Base-by-base conservation (phyloP, 2,113 vertebrate genomes). In the Heteronetta atricapilla region DNA sequence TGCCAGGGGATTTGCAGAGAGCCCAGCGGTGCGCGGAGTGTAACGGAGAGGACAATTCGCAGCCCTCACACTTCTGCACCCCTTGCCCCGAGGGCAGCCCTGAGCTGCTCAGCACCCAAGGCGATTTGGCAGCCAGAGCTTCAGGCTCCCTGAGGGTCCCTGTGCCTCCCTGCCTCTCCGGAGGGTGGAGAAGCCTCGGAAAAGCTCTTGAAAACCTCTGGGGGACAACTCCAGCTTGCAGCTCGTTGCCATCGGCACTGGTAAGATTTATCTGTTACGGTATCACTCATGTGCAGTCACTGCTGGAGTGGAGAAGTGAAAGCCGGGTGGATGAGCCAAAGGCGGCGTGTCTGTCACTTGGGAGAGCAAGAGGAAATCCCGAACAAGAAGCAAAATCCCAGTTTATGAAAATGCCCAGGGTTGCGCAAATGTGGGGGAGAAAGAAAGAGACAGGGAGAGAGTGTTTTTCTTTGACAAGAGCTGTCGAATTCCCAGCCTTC, bases 161-260 rank as follows among this genome's bases (percentile, higher is more conserved):
- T 48, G 72, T 7, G 0, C 50, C 56, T 68, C n/a, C 59, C 29
- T 28, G 52, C 44, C 36, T 46, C 38, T 23, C 68, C 68, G 48
- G 46, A 75, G 62, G n/a, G 23, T 13, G 42, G 48, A 34, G 70
- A 93, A 85, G 9, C 56, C 31, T 69, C 5, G 22, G 64, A 69
- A 81, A 83, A 86, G 33, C 78, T 2, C 29, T 29, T 10, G 73
- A 72, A 50, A 86, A 60, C 2, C 21, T 11, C 56, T 19, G 72
- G 52, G n/a, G 2, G 29, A 21, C 26, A 56, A 26, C 7, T 38
- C 18, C 64, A 53, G 16, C 26, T n/a, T 40, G 6, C 3, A 77
- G 26, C 55, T 67, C 66, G 3, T 25, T 8, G 40, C n/a, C 28
- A 3, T 26, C 0, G 2, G 2, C 0, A 2, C 12, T 4, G 10